Percentiles rank a stretch among this genome's conserved stretches.
These are phyloP conservation scores for Operophtera brumata DNA, from an alignment of 2,888 invertebrate species.

Conservation along the genomic window DNA sequence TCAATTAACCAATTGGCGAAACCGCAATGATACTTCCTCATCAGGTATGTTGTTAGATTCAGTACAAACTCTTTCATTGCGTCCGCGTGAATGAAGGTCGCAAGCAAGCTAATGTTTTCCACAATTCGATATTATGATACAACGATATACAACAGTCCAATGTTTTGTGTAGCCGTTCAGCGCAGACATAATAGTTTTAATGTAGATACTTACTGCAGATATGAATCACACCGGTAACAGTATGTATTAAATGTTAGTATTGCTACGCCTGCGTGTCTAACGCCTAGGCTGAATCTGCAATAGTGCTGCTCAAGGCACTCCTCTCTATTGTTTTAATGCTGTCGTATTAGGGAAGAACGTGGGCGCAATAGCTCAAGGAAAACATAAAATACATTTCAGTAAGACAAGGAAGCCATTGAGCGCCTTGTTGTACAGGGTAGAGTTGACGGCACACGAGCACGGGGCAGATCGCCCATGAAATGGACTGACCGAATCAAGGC, in stretches of 20 bases:
- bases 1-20: conserved; percentile 7
- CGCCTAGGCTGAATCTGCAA: conserved; percentile 24
- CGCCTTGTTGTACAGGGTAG: no score
- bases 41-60: conserved; percentile 23
- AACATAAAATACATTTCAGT: no score
- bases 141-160: not conserved
- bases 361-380: conserved; percentile 9
- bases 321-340: conserved; percentile 21
- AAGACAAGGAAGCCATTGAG: no score
- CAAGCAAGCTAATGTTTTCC: conserved; percentile 16
- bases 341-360: conserved; percentile 21
- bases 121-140: conserved; percentile 2
- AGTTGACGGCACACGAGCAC: no score
- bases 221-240: conserved; percentile 12
- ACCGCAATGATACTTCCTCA: conserved; percentile 19
- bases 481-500: no score
- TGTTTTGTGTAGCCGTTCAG: not conserved
- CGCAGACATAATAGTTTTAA: conserved; percentile 1
- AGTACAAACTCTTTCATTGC: conserved; percentile 12
- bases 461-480: no score
- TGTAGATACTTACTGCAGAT: not conserved
- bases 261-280: conserved; percentile 12
- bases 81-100: conserved; percentile 27
- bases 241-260: conserved; percentile 4
- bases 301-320: conserved; percentile 19